phyloP scores from a whole-genome alignment of 2,888 invertebrate species.

The Asteroscopus sphinx region DNA sequence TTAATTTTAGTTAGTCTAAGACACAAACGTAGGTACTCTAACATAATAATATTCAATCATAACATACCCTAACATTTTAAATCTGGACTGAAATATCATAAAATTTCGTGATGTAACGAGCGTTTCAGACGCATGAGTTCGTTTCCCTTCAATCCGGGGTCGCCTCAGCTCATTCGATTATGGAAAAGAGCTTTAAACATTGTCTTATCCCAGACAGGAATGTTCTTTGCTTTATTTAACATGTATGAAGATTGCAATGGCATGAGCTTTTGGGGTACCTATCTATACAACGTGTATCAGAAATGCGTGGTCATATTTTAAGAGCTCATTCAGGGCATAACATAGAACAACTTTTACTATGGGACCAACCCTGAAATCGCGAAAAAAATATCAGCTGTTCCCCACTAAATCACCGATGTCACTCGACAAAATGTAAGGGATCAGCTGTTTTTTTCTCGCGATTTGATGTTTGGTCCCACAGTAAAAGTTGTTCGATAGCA shows the following conservation, averaged over 20 bases:
- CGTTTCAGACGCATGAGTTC: conserved; percentile 35
- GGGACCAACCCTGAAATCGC: no score
- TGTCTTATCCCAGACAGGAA: neutral
- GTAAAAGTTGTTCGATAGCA: no score
- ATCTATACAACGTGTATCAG: neutral
- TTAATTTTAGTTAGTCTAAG: no score
- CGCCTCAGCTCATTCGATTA: conserved; percentile 69
- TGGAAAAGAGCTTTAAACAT: conserved; percentile 54
- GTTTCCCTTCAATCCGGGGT: conserved; percentile 46
- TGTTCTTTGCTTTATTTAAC: neutral
- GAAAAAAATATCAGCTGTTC: no score
- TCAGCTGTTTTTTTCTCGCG: no score
- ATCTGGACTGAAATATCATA: conserved; percentile 12
- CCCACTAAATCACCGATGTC: no score
- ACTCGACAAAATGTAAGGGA: no score
- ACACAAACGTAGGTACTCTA: neutral
- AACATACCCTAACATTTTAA: conserved; percentile 14
- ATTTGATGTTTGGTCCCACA: no score
- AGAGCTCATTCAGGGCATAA: no score
- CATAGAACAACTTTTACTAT: no score
- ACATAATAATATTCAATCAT: neutral
- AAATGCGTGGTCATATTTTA: no score
- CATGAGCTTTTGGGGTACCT: neutral
- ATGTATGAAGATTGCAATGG: neutral
- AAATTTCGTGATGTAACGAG: conserved; percentile 35